Conservation (phyloP, 2,113 vertebrate genomes). For the Zeus faber region DNA sequence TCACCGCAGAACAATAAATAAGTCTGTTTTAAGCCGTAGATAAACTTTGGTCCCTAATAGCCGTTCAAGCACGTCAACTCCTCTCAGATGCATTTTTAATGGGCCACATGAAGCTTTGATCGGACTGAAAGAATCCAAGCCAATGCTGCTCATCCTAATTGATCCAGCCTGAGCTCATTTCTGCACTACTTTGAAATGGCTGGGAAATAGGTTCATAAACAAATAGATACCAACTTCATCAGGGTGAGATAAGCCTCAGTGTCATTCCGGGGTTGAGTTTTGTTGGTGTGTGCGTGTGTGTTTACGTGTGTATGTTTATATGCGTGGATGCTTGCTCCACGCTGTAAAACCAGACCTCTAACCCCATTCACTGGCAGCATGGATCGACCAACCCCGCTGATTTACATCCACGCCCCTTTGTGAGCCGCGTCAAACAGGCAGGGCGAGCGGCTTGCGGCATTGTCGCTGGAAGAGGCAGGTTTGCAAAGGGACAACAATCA, state of each 20-base stretch:
- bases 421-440: constrained; percentile 32
- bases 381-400: constrained; percentile 15
- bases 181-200: not conserved
- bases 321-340: not conserved
- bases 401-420: constrained; percentile 40
- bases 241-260: not conserved
- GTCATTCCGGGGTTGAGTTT: not conserved
- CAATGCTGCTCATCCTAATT: constrained; percentile 4
- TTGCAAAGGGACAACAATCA: constrained; percentile 48
- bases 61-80: no score
- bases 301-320: constrained; percentile 5
- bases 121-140: constrained; percentile 9
- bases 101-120: constrained; percentile 37
- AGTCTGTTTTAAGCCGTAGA: no score
- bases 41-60: no score
- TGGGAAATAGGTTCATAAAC: not conserved
- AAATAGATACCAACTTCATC: not conserved
- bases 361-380: constrained; percentile 22
- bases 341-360: constrained; percentile 4
- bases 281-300: constrained; percentile 9
- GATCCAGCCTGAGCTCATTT: not conserved
- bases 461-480: constrained; percentile 39
- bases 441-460: constrained; percentile 38
- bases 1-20: no score
- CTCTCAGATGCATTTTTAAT: constrained; percentile 23